A percentile compares a stretch with the other conserved stretches of the same genome.
Evolutionary conservation across 2,113 vertebrate genomes (phyloP).

Genomic region (Actenoides hombroni): DNA sequence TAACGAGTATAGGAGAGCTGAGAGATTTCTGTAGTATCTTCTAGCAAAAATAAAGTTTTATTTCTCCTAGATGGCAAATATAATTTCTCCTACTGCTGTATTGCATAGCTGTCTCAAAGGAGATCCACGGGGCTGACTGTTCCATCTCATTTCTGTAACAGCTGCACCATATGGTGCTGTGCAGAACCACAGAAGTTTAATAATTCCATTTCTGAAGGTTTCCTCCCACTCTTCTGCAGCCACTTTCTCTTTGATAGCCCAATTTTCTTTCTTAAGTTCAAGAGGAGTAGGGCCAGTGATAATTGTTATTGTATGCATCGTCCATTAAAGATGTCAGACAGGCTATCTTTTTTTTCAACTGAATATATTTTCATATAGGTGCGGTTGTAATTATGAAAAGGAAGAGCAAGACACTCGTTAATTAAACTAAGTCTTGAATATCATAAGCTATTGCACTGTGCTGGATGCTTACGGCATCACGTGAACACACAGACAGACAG

Average conservation of each 20-base stretch:
- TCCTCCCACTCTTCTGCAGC: neutral
- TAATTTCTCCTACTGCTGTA: neutral
- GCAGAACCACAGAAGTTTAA: neutral
- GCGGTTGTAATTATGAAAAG: neutral
- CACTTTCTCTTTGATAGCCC: neutral
- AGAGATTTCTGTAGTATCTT: neutral
- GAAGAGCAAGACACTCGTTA: neutral
- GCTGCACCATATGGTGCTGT: neutral
- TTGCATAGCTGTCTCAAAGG: neutral
- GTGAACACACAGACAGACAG: neutral
- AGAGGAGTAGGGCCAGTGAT: neutral
- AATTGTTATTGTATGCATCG: accelerated
- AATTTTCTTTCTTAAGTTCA: neutral
- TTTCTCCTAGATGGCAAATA: neutral
- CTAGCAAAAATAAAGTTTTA: neutral
- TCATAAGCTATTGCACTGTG: neutral
- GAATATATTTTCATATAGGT: neutral
- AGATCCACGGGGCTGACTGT: neutral
- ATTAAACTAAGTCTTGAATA: neutral
- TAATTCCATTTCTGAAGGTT: neutral
- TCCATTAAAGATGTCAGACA: neutral
- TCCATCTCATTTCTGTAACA: neutral
- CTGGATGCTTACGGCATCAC: neutral
- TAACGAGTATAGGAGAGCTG: neutral
- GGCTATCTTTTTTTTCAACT: neutral